Conservation (phyloP, 2,113 vertebrate genomes). For the Myotis yumanensis region DNA sequence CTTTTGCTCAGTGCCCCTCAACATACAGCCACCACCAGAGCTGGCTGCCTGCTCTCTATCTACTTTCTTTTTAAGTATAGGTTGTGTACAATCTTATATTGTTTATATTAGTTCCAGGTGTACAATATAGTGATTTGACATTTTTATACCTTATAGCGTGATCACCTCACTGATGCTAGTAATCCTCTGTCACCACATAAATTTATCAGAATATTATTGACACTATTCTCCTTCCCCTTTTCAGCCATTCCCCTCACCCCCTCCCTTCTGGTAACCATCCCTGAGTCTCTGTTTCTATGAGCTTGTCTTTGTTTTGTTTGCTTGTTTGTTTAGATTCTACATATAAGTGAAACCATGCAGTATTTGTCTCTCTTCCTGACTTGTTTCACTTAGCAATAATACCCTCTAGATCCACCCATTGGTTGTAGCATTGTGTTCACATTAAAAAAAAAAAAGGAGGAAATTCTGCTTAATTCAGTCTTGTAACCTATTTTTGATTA, state of each 20-base stretch:
- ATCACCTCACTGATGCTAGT: neutral
- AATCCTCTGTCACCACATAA: neutral
- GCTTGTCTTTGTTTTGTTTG: neutral
- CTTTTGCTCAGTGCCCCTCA: too few relatives aligned
- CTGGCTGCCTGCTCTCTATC: too few relatives aligned
- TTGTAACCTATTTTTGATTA: neutral
- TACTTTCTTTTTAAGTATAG: neutral
- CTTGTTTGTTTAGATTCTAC: neutral
- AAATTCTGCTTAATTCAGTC: neutral
- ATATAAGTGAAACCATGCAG: neutral
- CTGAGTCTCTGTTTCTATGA: neutral
- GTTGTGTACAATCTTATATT: neutral
- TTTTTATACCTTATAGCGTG: neutral
- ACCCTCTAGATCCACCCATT: neutral
- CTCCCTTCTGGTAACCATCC: neutral
- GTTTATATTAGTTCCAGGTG: neutral
- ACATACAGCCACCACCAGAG: too few relatives aligned
- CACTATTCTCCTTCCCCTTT: neutral
- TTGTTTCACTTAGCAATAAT: neutral
- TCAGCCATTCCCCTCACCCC: neutral
- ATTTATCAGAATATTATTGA: neutral
- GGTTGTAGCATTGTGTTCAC: neutral
- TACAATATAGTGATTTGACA: neutral
- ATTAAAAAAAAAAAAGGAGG: neutral
- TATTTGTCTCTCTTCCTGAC: neutral